phyloP scores from a whole-genome alignment of 53 echinoderm and acorn worm species.

The Crossaster papposus region DNA sequence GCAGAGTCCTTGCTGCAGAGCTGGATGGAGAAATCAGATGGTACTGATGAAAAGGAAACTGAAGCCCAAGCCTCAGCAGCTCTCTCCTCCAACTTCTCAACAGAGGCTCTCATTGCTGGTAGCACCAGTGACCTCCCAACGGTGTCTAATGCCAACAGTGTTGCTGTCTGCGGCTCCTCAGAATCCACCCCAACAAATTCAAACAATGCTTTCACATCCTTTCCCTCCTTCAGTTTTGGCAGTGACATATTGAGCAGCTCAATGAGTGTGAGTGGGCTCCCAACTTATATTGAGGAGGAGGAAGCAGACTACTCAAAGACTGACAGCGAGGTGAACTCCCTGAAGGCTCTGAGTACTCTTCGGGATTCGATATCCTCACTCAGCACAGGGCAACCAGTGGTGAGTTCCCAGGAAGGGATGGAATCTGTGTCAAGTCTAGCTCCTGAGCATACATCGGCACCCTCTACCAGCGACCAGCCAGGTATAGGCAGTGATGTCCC shows the following conservation, averaged over 20 bases:
- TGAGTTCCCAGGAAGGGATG: neutral
- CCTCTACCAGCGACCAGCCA: slow-evolving; percentile 22
- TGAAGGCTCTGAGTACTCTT: slow-evolving; percentile 57
- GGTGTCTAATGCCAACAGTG: slow-evolving; percentile 38
- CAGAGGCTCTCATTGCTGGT: slow-evolving; percentile 67
- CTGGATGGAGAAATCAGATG: slow-evolving; percentile 63
- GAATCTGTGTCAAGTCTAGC: slow-evolving; percentile 22
- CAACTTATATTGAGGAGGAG: slow-evolving; percentile 88
- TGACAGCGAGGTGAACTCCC: slow-evolving; percentile 50
- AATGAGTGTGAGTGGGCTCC: slow-evolving; percentile 95
- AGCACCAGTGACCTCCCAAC: slow-evolving; percentile 41
- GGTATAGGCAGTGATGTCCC: slow-evolving; percentile 21
- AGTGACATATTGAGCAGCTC: slow-evolving; percentile 92
- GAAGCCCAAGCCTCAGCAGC: slow-evolving; percentile 27
- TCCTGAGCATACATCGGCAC: slow-evolving; percentile 15
- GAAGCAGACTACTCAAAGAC: slow-evolving; percentile 54
- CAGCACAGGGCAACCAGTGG: slow-evolving; percentile 16
- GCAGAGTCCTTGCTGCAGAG: slow-evolving; percentile 61
- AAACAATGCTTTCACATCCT: slow-evolving; percentile 39
- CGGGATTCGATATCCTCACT: slow-evolving; percentile 60
- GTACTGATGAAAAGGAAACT: slow-evolving; percentile 25
- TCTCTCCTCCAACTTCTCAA: slow-evolving; percentile 64
- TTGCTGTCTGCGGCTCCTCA: slow-evolving; percentile 28
- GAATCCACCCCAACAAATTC: slow-evolving; percentile 53
- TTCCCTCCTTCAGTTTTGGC: slow-evolving; percentile 68